Conservation (phyloP, 1,140 invertebrate species). For the Tetranychus urticae region DNA sequence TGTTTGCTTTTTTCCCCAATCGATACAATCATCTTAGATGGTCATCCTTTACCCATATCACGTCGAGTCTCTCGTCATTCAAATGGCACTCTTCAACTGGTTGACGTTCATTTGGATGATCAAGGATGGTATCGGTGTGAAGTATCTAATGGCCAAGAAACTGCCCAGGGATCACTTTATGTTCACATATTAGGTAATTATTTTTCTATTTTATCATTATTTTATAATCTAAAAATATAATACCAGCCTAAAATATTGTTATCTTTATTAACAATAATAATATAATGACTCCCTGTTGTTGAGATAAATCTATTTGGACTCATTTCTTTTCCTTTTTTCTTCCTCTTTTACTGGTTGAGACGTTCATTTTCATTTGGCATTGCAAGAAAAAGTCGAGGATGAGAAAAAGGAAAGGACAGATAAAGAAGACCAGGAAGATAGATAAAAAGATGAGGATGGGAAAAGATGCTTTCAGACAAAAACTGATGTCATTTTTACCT, state of each 20-base stretch:
- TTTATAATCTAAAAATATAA: not conserved
- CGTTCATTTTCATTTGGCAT: too few species aligned
- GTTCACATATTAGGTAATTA: not conserved
- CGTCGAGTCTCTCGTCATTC: slow-evolving; percentile 10
- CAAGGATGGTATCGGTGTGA: slow-evolving; percentile 68
- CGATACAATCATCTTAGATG: not conserved
- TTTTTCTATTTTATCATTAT: too few species aligned
- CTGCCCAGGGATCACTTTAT: not conserved
- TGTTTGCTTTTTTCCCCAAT: too few species aligned
- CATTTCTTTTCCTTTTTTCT: too few species aligned
- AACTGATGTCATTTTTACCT: too few species aligned
- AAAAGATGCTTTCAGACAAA: not conserved
- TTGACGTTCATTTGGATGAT: slow-evolving; percentile 11
- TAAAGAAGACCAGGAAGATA: not conserved
- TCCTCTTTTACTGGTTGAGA: too few species aligned
- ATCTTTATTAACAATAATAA: not conserved
- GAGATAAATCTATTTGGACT: not conserved
- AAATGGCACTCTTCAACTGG: slow-evolving; percentile 13
- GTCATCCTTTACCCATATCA: not conserved
- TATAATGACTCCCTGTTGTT: not conserved
- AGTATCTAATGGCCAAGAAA: slow-evolving; percentile 55
- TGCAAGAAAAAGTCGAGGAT: too few species aligned
- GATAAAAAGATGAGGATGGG: not conserved
- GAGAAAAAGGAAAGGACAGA: too few species aligned
- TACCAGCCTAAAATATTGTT: not conserved